phyloP scores from a whole-genome alignment of 2,797 vertebrate species.

The Spinibarbus caldwelli region DNA sequence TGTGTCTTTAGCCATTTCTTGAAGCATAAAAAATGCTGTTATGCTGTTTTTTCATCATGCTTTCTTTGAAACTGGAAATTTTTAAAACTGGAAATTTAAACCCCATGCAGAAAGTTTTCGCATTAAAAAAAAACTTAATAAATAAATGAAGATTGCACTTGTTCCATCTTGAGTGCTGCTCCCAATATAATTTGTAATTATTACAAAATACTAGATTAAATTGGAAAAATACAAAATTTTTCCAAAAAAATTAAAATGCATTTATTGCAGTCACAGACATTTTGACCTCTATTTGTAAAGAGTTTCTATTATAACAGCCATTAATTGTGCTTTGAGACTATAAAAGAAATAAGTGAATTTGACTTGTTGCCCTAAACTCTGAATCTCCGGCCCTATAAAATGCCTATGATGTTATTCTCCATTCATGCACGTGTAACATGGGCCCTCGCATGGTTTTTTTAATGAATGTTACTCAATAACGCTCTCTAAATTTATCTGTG shows the following conservation, averaged over 20 bases:
- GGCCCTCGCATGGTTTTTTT: background rate
- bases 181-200: background rate
- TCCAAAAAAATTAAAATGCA: background rate
- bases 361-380: background rate
- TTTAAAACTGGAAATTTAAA: background rate
- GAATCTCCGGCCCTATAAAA: background rate
- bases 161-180: background rate
- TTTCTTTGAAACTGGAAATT: background rate
- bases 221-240: background rate
- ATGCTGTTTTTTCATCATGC: background rate
- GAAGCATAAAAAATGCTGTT: background rate
- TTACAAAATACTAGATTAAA: background rate
- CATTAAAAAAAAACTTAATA: background rate
- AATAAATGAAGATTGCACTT: background rate
- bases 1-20: background rate
- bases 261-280: background rate
- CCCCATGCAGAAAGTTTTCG: background rate
- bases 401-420: background rate
- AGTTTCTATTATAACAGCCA: background rate
- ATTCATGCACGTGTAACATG: background rate
- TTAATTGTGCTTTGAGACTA: background rate
- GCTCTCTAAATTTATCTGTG: slow-evolving; percentile 23
- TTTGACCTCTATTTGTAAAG: background rate
- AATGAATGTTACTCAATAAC: background rate
- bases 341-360: background rate